phyloP scores from a whole-genome alignment of 2,113 vertebrate genomes.

The Phyllostomus discolor region DNA sequence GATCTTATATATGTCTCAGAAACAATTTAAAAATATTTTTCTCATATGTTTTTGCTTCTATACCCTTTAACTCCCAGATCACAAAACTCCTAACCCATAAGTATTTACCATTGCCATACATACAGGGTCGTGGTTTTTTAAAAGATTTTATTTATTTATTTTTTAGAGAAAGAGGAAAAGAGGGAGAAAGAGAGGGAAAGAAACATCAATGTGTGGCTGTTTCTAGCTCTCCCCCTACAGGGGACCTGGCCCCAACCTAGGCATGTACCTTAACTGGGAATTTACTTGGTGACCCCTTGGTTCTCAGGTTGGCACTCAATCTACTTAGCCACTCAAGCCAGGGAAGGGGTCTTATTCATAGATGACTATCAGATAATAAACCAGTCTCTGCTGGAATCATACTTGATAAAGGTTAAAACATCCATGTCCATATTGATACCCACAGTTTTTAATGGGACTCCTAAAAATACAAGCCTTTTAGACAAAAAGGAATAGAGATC shows the following conservation, averaged over 20 bases:
- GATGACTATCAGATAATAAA: neutral
- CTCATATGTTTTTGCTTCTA: neutral
- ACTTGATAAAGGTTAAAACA: neutral
- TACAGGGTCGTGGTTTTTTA: neutral
- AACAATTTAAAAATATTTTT: neutral
- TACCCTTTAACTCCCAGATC: neutral
- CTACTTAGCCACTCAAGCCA: too few relatives aligned
- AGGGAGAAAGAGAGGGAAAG: too few relatives aligned
- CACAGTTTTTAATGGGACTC: neutral
- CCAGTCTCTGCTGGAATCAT: neutral
- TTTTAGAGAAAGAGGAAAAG: too few relatives aligned
- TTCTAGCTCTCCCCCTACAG: too few relatives aligned
- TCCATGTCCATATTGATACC: neutral
- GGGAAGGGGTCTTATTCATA: neutral
- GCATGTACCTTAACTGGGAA: too few relatives aligned
- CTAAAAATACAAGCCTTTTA: neutral
- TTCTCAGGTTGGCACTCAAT: too few relatives aligned
- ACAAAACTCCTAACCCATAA: neutral
- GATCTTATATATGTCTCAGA: neutral
- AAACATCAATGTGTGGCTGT: too few relatives aligned
- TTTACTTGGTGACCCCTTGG: too few relatives aligned
- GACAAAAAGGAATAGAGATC: neutral
- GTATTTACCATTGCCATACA: neutral
- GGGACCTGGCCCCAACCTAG: too few relatives aligned
- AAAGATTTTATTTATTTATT: too few relatives aligned